These are phyloP conservation scores for Isoperla grammatica DNA, from an alignment of 2,888 invertebrate species.

Conservation along the genomic window DNA sequence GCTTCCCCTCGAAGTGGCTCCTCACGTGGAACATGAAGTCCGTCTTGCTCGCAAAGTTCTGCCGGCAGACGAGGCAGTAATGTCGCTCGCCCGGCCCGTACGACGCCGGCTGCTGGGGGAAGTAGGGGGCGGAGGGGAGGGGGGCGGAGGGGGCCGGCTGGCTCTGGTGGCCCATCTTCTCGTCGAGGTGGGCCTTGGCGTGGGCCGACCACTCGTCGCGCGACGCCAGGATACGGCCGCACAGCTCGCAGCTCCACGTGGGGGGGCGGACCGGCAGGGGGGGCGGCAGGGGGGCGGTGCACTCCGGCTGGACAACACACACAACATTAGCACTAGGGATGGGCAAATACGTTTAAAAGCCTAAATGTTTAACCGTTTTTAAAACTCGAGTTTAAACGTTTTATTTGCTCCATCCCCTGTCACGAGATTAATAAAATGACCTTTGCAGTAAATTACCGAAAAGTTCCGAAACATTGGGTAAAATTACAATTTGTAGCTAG, in stretches of 20 bases:
- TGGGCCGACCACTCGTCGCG: slow-evolving; percentile 73
- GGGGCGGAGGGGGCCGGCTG: slow-evolving; percentile 34
- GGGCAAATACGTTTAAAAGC: no score
- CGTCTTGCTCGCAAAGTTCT: slow-evolving; percentile 59
- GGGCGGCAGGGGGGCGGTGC: slow-evolving; percentile 20
- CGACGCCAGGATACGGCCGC: slow-evolving; percentile 63
- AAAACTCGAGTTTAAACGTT: no score
- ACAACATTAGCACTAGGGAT: no score
- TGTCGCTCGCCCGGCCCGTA: slow-evolving; percentile 42
- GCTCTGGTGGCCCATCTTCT: slow-evolving; percentile 43
- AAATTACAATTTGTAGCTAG: no score
- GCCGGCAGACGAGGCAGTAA: slow-evolving; percentile 60
- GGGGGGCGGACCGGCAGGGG: slow-evolving; percentile 38
- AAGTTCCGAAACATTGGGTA: no score
- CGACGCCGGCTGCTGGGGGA: slow-evolving; percentile 39
- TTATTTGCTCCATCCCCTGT: no score
- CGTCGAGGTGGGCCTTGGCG: slow-evolving; percentile 62
- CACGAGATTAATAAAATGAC: no score
- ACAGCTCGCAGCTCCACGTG: slow-evolving; percentile 71
- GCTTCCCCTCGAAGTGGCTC: slow-evolving; percentile 52
- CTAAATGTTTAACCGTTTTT: no score
- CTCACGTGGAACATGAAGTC: slow-evolving; percentile 66
- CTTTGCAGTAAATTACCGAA: no score
- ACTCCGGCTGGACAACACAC: background rate
- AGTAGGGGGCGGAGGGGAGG: slow-evolving; percentile 33